A percentile compares a stretch with the other conserved stretches of the same genome.
phyloP scores from a whole-genome alignment of 2,113 vertebrate genomes.

The Hippoglossus stenolepis region DNA sequence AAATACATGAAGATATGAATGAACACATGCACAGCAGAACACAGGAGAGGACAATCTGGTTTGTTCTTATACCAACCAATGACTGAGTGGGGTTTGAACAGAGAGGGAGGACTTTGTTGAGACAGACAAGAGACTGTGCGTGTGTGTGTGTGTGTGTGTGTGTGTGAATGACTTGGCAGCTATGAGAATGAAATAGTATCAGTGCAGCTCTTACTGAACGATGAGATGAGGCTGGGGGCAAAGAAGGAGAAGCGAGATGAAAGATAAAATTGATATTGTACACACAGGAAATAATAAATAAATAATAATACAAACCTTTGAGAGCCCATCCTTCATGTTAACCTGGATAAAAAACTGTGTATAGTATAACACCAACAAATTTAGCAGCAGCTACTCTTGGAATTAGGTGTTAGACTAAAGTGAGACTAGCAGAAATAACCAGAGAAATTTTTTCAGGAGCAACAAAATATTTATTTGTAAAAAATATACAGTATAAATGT shows the following conservation, averaged over 20 bases:
- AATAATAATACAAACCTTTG: no score
- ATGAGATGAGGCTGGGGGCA: no score
- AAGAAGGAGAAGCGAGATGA: no score
- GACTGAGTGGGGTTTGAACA: no score
- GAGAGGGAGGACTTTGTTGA: slow-evolving; percentile 11
- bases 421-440: neutral
- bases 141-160: slow-evolving; percentile 24
- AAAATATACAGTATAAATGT: slow-evolving; percentile 28
- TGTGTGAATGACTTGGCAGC: slow-evolving; percentile 41
- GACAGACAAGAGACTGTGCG: neutral
- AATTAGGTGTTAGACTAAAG: no score
- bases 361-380: neutral
- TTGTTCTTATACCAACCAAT: neutral
- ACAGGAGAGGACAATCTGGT: neutral
- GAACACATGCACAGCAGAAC: slow-evolving; percentile 10
- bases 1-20: slow-evolving; percentile 56
- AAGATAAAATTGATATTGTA: no score
- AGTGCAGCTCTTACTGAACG: no score
- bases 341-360: no score
- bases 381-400: neutral
- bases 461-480: slow-evolving; percentile 41
- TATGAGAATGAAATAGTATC: no score
- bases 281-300: no score
- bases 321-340: no score
- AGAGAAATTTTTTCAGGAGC: neutral